Conservation (phyloP, 2,888 invertebrate genomes). For the Drosophila meridiana region DNA sequence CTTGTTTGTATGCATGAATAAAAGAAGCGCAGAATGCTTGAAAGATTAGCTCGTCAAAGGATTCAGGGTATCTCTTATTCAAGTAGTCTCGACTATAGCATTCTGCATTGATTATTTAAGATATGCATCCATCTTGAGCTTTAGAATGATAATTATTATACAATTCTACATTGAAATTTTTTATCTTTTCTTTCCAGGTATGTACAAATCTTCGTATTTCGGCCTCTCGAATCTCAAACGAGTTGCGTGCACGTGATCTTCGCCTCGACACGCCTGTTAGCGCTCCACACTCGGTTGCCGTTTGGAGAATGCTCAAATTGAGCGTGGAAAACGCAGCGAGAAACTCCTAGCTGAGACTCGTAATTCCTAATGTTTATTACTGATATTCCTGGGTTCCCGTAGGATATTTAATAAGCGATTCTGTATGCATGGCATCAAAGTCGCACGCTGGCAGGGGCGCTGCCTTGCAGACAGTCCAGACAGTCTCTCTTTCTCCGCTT, state of each 20-base stretch:
- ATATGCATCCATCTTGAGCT: no score
- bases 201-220: constrained; percentile 1
- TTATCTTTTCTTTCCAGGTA: constrained; percentile 52
- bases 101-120: no score
- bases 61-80: no score
- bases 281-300: constrained; percentile 28
- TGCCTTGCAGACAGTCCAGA: constrained; percentile 9
- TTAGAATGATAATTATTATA: no score
- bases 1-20: no score
- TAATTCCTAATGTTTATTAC: constrained; percentile 69
- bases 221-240: neutral
- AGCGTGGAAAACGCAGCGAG: constrained; percentile 42
- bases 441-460: constrained; percentile 34
- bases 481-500: neutral
- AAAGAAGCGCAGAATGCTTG: no score
- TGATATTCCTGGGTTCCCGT: constrained; percentile 16
- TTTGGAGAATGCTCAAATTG: constrained; percentile 60
- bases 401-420: constrained; percentile 59
- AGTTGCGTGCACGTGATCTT: constrained; percentile 62
- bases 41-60: no score
- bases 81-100: no score
- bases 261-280: constrained; percentile 63
- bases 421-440: constrained; percentile 59
- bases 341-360: constrained; percentile 19
- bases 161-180: neutral